A percentile compares a stretch with the other conserved stretches of the same genome.
These are phyloP conservation scores for Mus pahari DNA, from an alignment of 2,113 vertebrate species.

Conservation along the genomic window DNA sequence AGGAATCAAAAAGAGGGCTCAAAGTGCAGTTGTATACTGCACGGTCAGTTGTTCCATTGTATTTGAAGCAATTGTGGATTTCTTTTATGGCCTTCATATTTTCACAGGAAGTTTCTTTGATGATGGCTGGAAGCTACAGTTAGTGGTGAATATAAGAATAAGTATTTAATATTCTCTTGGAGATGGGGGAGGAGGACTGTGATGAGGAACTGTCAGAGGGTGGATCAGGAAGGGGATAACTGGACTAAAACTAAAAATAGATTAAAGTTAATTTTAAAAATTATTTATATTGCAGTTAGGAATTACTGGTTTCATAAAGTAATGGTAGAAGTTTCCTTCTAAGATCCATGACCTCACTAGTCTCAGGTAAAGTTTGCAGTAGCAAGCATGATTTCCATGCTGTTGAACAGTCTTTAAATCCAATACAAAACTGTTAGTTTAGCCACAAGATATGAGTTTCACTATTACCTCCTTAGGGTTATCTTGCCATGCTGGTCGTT, in stretches of 20 bases:
- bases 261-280: too few species aligned
- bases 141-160: too few species aligned
- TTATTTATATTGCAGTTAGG: background rate
- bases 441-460: background rate
- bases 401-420: accelerated
- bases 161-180: too few species aligned
- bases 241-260: too few species aligned
- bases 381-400: too few species aligned
- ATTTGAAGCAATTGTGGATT: background rate
- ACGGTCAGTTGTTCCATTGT: background rate
- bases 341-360: background rate
- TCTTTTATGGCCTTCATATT: background rate
- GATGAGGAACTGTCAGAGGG: too few species aligned
- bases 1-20: background rate
- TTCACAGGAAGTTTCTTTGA: background rate
- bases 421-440: background rate
- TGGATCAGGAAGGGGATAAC: too few species aligned
- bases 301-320: background rate
- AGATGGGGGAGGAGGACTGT: too few species aligned
- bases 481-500: too few species aligned
- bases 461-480: background rate
- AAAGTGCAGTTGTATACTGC: too few species aligned
- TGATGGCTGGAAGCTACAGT: background rate
- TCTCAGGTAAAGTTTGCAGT: background rate
- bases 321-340: background rate